Evolutionary conservation across 2,888 invertebrate species (phyloP), one percentile per base, ranked within the genome.

Genomic region (Cinara cedri): DNA sequence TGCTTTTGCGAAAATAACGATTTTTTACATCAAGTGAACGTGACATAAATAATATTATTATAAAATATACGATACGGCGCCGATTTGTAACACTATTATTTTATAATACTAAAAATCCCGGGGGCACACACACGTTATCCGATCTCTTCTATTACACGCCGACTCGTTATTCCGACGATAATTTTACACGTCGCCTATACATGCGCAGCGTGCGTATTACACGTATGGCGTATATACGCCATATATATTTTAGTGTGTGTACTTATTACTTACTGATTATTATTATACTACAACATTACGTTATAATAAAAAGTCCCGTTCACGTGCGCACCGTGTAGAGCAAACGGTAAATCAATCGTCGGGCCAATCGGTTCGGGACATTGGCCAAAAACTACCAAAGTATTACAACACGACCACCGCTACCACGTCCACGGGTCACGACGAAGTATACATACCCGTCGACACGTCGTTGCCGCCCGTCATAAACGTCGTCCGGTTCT

Each of bases 261-360:
- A n/a, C n/a, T n/a, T n/a, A n/a, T n/a, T n/a, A n/a, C n/a, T n/a
- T n/a, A n/a, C n/a, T n/a, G n/a, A n/a, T n/a, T 57, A 24, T 57
- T 55, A 57, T 21, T 55, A 55, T 24, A 6, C 6, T 34, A 16
- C 16, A 49, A 49, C 11, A 13, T 3, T 49, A 13, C 19, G 42
- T 42, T 44, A 46, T 65, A 65, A 65, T 14, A 46, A 44, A 65
- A 21, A 8, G 24, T 49, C 14, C 49, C 21, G 63, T 74, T 51
- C 65, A 75, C 63, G 63, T 75, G 74, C 54, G 34, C 66, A 42
- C 54, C 9, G 24, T 19, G 19, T 21, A 10, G 24, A 14, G 14
- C 34, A 21, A 14, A 49, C 55, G 42, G 46, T 66, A 76, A 76
- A 76, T 76, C 76, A 76, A 57, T 66, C 76, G 76, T 55, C 57